Evolutionary conservation across 2,888 invertebrate genomes (phyloP).

Genomic region (Xanthia togata): DNA sequence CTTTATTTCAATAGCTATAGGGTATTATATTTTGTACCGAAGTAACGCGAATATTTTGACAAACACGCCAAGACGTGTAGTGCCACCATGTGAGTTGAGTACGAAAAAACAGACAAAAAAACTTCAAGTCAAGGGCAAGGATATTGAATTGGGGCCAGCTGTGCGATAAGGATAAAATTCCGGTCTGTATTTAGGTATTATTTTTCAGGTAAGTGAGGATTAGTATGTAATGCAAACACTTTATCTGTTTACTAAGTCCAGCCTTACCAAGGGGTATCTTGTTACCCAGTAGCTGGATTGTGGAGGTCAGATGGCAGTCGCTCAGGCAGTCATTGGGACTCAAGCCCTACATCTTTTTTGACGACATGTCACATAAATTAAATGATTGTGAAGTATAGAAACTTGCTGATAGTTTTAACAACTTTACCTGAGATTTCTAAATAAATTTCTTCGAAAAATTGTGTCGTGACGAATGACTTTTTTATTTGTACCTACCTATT

Average conservation of each 20-base stretch:
- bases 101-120: constrained; percentile 50
- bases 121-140: constrained; percentile 57
- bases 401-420: too few species aligned
- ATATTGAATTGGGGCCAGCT: constrained; percentile 50
- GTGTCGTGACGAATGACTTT: background rate
- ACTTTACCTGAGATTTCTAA: too few species aligned
- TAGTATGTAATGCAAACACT: constrained; percentile 8
- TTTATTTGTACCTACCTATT: background rate
- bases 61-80: background rate
- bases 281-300: background rate
- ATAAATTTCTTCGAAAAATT: background rate
- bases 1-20: accelerated
- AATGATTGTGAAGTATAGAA: too few species aligned
- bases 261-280: background rate
- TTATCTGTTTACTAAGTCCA: background rate
- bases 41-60: background rate
- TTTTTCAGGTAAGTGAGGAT: constrained; percentile 7
- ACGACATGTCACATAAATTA: too few species aligned
- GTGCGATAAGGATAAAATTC: constrained; percentile 43
- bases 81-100: background rate
- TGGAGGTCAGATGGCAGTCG: background rate
- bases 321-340: background rate
- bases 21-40: background rate
- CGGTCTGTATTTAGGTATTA: constrained; percentile 10
- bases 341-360: background rate